These are phyloP conservation scores for Anodontia alba DNA, from an alignment of 2,888 invertebrate species.

Conservation along the genomic window DNA sequence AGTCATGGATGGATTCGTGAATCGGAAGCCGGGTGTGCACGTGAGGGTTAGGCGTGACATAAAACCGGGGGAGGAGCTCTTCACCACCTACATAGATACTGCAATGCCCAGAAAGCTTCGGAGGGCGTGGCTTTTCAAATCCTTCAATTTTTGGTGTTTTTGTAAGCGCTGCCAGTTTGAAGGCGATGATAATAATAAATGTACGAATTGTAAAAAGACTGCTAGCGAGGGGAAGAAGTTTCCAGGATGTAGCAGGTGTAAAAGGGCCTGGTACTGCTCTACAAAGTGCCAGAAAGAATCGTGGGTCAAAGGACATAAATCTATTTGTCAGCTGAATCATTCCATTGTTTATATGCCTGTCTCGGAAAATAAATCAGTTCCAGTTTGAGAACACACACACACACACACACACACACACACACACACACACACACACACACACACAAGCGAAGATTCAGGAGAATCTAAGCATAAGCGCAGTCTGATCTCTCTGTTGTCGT, in stretches of 20 bases:
- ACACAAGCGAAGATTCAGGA: too few species aligned
- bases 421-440: too few species aligned
- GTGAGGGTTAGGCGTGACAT: constrained; percentile 74
- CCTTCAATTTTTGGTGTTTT: constrained; percentile 81
- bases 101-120: constrained; percentile 75
- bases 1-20: constrained; percentile 72
- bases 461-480: too few species aligned
- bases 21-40: constrained; percentile 72
- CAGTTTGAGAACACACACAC: too few species aligned
- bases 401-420: too few species aligned
- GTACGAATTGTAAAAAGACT: constrained; percentile 73
- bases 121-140: constrained; percentile 79
- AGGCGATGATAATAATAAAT: constrained; percentile 73
- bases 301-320: constrained; percentile 78
- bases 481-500: too few species aligned
- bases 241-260: constrained; percentile 76
- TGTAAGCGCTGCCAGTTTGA: constrained; percentile 78
- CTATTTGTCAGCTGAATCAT: constrained; percentile 71
- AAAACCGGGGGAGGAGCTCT: constrained; percentile 75
- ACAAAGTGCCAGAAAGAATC: constrained; percentile 74
- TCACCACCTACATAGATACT: constrained; percentile 80
- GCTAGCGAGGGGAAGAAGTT: constrained; percentile 70
- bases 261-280: constrained; percentile 80
- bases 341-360: constrained; percentile 53
- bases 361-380: constrained; percentile 3